Evolutionary conservation across 2,113 vertebrate genomes (phyloP), one percentile per base, ranked within the genome.

Genomic region (Melanerpes formicivorus): DNA sequence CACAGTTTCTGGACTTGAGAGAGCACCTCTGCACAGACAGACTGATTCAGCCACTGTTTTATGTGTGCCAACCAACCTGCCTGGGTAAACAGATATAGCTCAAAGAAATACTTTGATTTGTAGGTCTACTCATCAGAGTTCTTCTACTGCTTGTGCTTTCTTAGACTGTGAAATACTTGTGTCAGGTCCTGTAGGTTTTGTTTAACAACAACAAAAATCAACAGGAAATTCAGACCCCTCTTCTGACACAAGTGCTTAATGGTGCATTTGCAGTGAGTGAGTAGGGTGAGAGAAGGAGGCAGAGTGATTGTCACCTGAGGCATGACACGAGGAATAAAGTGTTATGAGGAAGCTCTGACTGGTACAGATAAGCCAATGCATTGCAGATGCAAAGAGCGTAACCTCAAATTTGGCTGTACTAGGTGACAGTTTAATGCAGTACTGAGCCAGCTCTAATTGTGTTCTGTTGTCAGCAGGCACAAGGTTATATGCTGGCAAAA

Each of bases 391-490:
- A 65, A 67, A 64, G 46, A 86, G 7, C 34, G 21, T 48, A 30
- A 80, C 22, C 44, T 87, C 78, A 91, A 75, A 85, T 91, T 70
- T 74, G 59, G 75, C 64, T 90, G 14, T 52, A 16, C 5, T 58
- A 63, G 48, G 34, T 80, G 75, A 14, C n/a, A 76, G 44, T 84
- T 95, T 87, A 93, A 92, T 89, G 44, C 27, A 79, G 66, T 81
- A 63, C 46, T 21, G 34, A 58, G 21, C 9, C 63, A 89, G 25
- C 14, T 87, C 59, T 62, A 37, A 66, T 52, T 75, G 34, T 34
- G 13, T 52, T 70, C 13, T 59, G 40, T 32, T 87, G n/a, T 84
- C 81, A 89, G 32, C 64, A 87, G 62, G 18, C 30, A 54, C 37
- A 71, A 81, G 26, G 55, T 78, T 79, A 48, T 25, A 44, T 42